Evolutionary conservation across 2,888 invertebrate species (phyloP), one percentile per base, ranked within the genome.

Genomic region (Cerceris rybyensis): DNA sequence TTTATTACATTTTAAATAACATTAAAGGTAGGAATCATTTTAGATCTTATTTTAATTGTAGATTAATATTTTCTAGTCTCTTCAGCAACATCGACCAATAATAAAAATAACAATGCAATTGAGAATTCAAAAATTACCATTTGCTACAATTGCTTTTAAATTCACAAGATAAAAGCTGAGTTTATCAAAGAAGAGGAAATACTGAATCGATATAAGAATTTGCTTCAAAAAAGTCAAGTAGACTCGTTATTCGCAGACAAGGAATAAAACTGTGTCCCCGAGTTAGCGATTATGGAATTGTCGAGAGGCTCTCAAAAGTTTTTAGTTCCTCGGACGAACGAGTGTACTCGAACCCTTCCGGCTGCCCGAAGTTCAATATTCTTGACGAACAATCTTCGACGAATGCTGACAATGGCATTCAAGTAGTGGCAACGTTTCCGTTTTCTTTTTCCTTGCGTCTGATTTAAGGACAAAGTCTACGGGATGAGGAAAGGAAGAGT

Each of bases 361-460:
- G 52, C 54, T 17, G 42, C 41, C 60, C 57, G 55, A 77, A 73
- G 67, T 70, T 81, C 81, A 81, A 81, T 76, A 81, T 72, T 54
- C 70, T 70, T 42, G 61, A 55, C 61, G 74, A 70, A 73, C 63
- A 73, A 63, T 70, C 50, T 54, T 66, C 43, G 59, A 52, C 67
- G 54, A 67, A 68, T 57, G 69, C 68, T 67, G 80, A 81, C 59
- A 73, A 81, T 70, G 69, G 60, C 81, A 64, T 69, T 81, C 71
- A 49, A 43, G 54, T 28, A 16, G 49, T 59, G 55, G 8, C 54
- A 42, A 60, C 66, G 60, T 63, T 70, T 81, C 72, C 80, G 69
- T 63, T 76, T 58, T 28, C 28, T 28, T 61, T 58, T 68, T 13
- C 43, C 43, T 70, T 50, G 68, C 42, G 63, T 78, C 39, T 60